Conservation (phyloP, 2,888 invertebrate genomes). For the Sisyra nigra region DNA sequence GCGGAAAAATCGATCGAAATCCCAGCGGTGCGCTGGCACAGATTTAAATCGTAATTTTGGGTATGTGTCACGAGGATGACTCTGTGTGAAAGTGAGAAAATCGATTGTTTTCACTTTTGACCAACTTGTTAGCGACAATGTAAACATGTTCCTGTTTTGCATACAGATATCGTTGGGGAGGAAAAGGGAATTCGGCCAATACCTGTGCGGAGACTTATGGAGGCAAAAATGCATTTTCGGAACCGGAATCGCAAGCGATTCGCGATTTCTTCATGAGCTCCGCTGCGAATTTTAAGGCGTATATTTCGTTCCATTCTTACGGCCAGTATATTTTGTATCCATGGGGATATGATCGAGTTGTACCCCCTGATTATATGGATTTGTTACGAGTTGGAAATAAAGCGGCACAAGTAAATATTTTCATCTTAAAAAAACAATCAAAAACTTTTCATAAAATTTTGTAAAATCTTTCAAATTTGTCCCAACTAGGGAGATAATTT, state of each 20-base stretch:
- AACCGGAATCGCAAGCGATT: constrained; percentile 65
- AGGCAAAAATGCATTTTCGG: constrained; percentile 67
- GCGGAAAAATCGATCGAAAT: constrained; percentile 53
- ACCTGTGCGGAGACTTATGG: constrained; percentile 71
- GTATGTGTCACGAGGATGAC: constrained; percentile 12
- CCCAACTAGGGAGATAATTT: too few relatives aligned
- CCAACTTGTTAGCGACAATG: too few relatives aligned
- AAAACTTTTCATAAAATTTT: too few relatives aligned
- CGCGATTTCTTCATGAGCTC: constrained; percentile 31
- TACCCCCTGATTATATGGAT: constrained; percentile 53
- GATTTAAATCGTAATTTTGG: constrained; percentile 82
- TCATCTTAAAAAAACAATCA: too few relatives aligned
- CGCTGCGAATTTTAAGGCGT: constrained; percentile 44
- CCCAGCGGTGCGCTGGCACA: constrained; percentile 49
- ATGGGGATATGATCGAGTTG: constrained; percentile 65
- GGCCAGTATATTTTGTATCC: constrained; percentile 75
- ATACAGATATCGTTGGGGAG: constrained; percentile 62
- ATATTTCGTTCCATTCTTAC: constrained; percentile 69
- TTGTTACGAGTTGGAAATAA: constrained; percentile 50
- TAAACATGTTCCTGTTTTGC: constrained; percentile 1
- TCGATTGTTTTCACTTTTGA: too few relatives aligned
- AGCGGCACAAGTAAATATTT: constrained; percentile 45
- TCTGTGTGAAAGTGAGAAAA: background rate
- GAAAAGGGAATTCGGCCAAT: constrained; percentile 65
- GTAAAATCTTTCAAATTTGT: too few relatives aligned